Evolutionary conservation across 1,140 invertebrate species (phyloP), one percentile per base, ranked within the genome.

Genomic region (Drosophila repleta): DNA sequence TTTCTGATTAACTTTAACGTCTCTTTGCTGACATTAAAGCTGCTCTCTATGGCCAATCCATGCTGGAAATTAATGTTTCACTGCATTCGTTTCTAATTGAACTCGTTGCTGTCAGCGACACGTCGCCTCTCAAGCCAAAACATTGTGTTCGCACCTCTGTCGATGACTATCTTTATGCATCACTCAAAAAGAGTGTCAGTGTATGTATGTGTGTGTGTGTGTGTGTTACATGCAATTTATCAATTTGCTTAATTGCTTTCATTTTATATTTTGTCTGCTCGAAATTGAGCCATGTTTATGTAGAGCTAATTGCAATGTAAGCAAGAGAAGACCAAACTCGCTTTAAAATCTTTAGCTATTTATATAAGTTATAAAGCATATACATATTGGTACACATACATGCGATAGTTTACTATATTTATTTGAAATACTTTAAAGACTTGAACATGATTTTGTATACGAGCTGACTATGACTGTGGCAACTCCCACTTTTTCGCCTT

Each of bases 211-310:
- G 66, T 65, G 71, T 67, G 58, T 56, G 71, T 17, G 46, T 69
- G 76, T 70, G 37, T 43, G 53, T 62, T 39, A 76, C 81, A 84
- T 87, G 78, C 78, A 85, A 87, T 85, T 85, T 87, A 78, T 55
- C 82, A 85, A 87, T 85, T 85, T 87, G 62, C 69, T 85, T 85
- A 81, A 85, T 85, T 87, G 82, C 60, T 57, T 61, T 62, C 77
- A 60, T 63, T 87, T 87, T 29, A 2, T 29, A 29, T 81, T 64
- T 64, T 58, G 5, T 4, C 35, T 43, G 37, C 21, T 60, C 76
- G 60, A 73, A 70, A 29, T 29, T 29, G 29, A 29, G n/a, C n/a
- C n/a, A n/a, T n/a, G n/a, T n/a, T n/a, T n/a, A n/a, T n/a, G n/a
- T n/a, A n/a, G n/a, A n/a, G 29, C 4, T 24, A 24, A 24, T 24